Base-by-base conservation (phyloP, 37 sponge, comb jelly and placozoan species). In the Theonella swinhoei region DNA sequence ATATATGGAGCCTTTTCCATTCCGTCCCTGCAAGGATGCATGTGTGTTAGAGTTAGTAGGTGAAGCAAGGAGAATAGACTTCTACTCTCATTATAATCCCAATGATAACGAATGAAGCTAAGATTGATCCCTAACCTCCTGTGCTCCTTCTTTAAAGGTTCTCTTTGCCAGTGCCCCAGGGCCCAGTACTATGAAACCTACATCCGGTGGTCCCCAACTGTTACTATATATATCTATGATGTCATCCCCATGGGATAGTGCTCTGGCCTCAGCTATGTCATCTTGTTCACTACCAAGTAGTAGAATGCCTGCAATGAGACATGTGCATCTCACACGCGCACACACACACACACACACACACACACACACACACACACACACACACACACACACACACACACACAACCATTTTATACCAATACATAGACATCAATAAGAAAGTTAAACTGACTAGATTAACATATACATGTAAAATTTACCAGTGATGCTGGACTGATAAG, bases 131-230 rank as follows among this genome's bases (percentile, higher is more conserved):
- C 81, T 77, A 37, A 93, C 94, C 59, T 83, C 68, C 36, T 31
- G 67, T 5, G 72, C 83, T 22, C 91, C 96, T 31, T 77, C 39
- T 35, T 77, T 62, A 5, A 98, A 75, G 9, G 92, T 82, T 26
- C 36, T 75, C 64, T 88, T 63, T 0, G 94, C 83, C 26, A 98
- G 70, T 3, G n/a, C 38, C 0, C 91, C 96, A 23, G 98, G 98
- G 23, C 94, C 92, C 25, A 89, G 90, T 22, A 98, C 87, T 28
- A 88, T 89, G 66, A 75, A 36, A 0, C 98, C 98, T 74, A 89
- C 85, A 64, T 98, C 98, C 64, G 80, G 87, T 26, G 98, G 98
- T 31, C 98, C 98, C 96, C 96, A 98, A 42, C 93, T 91, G 64
- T 90, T 90, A 85, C 94, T 93, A 82, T 98, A 98, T 0, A 98